These are phyloP conservation scores for Bos javanicus DNA, from an alignment of 2,113 vertebrate genomes.

Conservation along the genomic window DNA sequence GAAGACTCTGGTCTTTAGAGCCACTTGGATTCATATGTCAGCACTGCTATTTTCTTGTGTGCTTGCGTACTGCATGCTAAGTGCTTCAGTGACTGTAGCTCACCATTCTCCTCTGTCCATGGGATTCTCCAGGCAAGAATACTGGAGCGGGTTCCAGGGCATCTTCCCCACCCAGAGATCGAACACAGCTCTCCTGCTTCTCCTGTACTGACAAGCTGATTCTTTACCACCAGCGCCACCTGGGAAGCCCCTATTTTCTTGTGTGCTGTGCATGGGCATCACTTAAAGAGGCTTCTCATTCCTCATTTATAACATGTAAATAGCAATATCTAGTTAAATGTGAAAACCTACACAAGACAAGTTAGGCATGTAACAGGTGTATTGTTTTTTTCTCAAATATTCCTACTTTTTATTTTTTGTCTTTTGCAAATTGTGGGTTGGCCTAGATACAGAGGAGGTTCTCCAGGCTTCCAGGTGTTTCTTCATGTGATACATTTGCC, in stretches of 20 bases:
- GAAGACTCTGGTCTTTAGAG: background rate
- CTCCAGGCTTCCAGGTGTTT: background rate
- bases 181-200: background rate
- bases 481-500: background rate
- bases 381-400: background rate
- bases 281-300: background rate
- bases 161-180: background rate
- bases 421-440: background rate
- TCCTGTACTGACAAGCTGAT: background rate
- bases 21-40: background rate
- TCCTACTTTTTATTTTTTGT: background rate
- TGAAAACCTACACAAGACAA: background rate
- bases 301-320: background rate
- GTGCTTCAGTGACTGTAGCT: background rate
- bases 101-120: background rate
- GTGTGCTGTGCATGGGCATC: background rate
- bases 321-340: background rate
- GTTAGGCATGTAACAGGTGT: background rate
- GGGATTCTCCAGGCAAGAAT: background rate
- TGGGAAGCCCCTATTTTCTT: background rate
- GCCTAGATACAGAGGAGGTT: background rate
- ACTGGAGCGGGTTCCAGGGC: background rate
- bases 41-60: background rate
- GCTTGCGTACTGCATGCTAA: background rate
- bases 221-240: background rate